Percentiles rank a stretch among this genome's conserved stretches.
phyloP scores from a whole-genome alignment of 2,888 invertebrate species.

The Anticlea derivata region DNA sequence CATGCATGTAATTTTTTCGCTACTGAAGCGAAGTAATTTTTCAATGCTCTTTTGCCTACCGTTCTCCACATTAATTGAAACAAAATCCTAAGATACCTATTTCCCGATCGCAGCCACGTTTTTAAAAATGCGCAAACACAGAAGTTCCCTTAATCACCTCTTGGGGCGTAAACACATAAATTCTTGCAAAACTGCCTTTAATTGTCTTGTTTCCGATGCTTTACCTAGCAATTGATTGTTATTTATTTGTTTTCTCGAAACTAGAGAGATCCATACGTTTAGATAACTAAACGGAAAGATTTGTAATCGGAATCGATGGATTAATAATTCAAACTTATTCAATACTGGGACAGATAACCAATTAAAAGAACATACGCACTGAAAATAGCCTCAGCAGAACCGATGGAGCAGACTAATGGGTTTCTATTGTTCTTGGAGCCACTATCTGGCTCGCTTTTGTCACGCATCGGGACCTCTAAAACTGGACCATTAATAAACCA shows the following conservation, averaged over 20 bases:
- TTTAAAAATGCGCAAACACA: slow-evolving; percentile 32
- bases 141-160: slow-evolving; percentile 42
- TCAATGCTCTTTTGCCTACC: no score
- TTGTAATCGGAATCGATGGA: slow-evolving; percentile 22
- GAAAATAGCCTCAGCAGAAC: slow-evolving; percentile 44
- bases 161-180: slow-evolving; percentile 70
- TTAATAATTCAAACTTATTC: slow-evolving; percentile 22
- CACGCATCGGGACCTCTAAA: slow-evolving; percentile 63
- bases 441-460: slow-evolving; percentile 72
- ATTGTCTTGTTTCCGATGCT: slow-evolving; percentile 63
- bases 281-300: slow-evolving; percentile 5
- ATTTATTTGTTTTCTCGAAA: slow-evolving; percentile 65
- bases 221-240: slow-evolving; percentile 58
- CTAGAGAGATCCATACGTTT: slow-evolving; percentile 5
- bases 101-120: slow-evolving; percentile 7
- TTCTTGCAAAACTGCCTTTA: slow-evolving; percentile 59
- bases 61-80: background rate
- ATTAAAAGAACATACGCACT: slow-evolving; percentile 66
- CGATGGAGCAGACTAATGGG: slow-evolving; percentile 59
- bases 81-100: background rate
- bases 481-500: slow-evolving; percentile 72
- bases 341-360: slow-evolving; percentile 55
- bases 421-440: slow-evolving; percentile 72
- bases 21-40: no score
- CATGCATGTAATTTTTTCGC: no score